Evolutionary conservation across 2,113 vertebrate species (phyloP).

Genomic region (Sinocyclocheilus grahami): DNA sequence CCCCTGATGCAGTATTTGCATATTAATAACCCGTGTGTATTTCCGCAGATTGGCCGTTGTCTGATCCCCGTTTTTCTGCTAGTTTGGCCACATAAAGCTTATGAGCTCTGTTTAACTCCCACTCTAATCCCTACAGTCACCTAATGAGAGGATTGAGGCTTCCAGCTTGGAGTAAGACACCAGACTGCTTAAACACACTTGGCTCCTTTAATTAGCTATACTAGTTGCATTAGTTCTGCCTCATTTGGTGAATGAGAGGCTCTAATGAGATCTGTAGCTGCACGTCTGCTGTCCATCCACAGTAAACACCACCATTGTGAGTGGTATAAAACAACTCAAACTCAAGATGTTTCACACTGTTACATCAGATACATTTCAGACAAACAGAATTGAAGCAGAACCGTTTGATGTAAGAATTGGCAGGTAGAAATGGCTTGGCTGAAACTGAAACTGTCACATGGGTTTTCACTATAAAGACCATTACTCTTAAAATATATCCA

Average conservation of each 20-base stretch:
- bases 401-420: background rate
- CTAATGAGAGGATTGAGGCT: slow-evolving; percentile 62
- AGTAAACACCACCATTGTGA: background rate
- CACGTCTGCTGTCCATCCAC: background rate
- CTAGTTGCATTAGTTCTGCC: slow-evolving; percentile 49
- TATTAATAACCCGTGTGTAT: background rate
- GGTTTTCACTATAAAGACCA: background rate
- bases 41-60: slow-evolving; percentile 23
- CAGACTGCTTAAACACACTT: slow-evolving; percentile 46
- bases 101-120: slow-evolving; percentile 63
- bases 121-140: slow-evolving; percentile 64
- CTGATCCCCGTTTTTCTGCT: slow-evolving; percentile 31
- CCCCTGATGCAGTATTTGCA: background rate
- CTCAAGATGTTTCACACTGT: background rate
- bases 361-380: background rate
- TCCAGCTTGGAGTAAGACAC: slow-evolving; percentile 52
- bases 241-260: slow-evolving; percentile 37
- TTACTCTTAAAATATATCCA: background rate
- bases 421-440: background rate
- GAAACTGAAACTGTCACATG: background rate
- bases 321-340: slow-evolving; percentile 5
- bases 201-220: slow-evolving; percentile 58
- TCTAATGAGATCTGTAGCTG: slow-evolving; percentile 35
- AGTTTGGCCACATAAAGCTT: slow-evolving; percentile 48
- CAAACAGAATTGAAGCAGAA: too few relatives aligned